Evolutionary conservation across 2,888 invertebrate species (phyloP).

Genomic region (Gari tellinella): DNA sequence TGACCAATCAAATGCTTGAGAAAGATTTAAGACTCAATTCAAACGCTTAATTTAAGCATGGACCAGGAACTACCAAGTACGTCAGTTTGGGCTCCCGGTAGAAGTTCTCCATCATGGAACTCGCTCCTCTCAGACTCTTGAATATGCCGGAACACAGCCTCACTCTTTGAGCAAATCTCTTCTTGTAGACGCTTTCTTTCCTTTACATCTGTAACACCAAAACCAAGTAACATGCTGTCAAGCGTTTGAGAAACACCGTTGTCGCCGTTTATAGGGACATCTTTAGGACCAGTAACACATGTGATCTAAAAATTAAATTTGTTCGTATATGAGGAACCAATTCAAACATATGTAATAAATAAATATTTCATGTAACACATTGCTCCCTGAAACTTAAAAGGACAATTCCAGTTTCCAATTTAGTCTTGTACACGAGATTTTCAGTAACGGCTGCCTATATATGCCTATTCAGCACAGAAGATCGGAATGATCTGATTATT

Average conservation of each 20-base stretch:
- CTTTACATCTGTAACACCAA: constrained; percentile 29
- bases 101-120: constrained; percentile 44
- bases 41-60: too few relatives aligned
- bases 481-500: too few relatives aligned
- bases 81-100: constrained; percentile 64
- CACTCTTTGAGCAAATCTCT: constrained; percentile 29
- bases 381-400: too few relatives aligned
- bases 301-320: constrained; percentile 30
- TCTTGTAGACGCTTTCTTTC: constrained; percentile 18
- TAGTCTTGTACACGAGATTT: too few relatives aligned
- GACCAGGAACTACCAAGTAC: constrained; percentile 70
- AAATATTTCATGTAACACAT: too few relatives aligned
- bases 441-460: too few relatives aligned
- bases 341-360: too few relatives aligned
- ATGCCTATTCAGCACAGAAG: too few relatives aligned
- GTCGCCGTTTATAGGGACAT: constrained; percentile 60
- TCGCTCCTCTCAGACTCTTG: constrained; percentile 52
- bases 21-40: too few relatives aligned
- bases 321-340: too few relatives aligned
- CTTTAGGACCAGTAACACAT: constrained; percentile 49
- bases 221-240: constrained; percentile 54
- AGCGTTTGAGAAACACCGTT: constrained; percentile 60
- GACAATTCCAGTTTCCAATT: too few relatives aligned
- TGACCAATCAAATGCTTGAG: too few relatives aligned
- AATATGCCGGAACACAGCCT: constrained; percentile 44